These are phyloP conservation scores for Idaea dimidiata DNA, from an alignment of 2,888 invertebrate species.

Conservation along the genomic window DNA sequence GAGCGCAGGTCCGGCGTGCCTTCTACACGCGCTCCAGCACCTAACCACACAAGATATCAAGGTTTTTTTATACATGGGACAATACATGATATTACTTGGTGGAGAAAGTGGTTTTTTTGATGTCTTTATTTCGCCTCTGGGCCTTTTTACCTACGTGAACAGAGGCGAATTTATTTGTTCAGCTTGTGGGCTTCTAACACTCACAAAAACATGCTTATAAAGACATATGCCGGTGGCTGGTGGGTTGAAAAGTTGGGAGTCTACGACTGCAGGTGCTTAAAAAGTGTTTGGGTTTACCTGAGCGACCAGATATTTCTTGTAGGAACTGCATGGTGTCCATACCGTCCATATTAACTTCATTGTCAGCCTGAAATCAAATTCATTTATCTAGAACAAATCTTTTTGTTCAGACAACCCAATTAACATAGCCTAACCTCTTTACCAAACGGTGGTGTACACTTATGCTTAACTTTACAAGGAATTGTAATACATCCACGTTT, in stretches of 20 bases:
- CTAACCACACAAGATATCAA: slow-evolving; percentile 31
- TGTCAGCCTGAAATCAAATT: slow-evolving; percentile 75
- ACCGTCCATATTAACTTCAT: slow-evolving; percentile 74
- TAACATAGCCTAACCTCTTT: not conserved
- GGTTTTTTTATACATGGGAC: not conserved
- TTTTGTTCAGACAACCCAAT: not conserved
- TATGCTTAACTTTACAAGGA: too few species aligned
- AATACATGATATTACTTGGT: not conserved
- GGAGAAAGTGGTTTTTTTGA: too few species aligned
- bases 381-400: not conserved
- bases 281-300: slow-evolving; percentile 42
- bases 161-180: too few species aligned
- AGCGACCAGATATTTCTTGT: slow-evolving; percentile 81
- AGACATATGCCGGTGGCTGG: not conserved
- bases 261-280: not conserved
- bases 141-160: too few species aligned
- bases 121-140: too few species aligned
- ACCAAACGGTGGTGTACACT: too few species aligned
- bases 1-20: slow-evolving; percentile 83
- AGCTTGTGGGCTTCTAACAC: too few species aligned
- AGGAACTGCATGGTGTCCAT: slow-evolving; percentile 82
- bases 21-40: slow-evolving; percentile 86
- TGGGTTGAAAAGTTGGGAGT: not conserved
- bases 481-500: too few species aligned
- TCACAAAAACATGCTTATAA: too few species aligned